phyloP scores from a whole-genome alignment of 2,888 invertebrate genomes.

The Drosophila phalerata region DNA sequence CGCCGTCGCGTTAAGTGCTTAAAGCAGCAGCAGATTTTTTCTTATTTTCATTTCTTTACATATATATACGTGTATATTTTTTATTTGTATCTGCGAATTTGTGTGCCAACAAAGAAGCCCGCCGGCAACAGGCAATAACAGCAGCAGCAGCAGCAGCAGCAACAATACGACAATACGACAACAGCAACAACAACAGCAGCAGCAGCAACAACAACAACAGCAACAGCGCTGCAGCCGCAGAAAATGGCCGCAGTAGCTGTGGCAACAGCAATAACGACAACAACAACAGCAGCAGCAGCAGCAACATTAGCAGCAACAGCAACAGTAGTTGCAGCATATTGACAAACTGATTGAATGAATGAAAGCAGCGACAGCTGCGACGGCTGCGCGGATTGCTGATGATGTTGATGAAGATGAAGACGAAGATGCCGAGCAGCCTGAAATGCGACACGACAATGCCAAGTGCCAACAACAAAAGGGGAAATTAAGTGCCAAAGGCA shows the following conservation, averaged over 20 bases:
- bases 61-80: constrained; percentile 16
- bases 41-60: constrained; percentile 32
- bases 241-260: constrained; percentile 65
- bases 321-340: constrained; percentile 22
- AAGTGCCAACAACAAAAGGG: constrained; percentile 52
- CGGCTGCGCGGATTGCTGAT: constrained; percentile 48
- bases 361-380: constrained; percentile 43
- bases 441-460: constrained; percentile 55
- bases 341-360: constrained; percentile 56
- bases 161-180: no score
- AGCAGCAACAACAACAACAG: constrained; percentile 37
- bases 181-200: constrained; percentile 20
- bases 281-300: constrained; percentile 34
- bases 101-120: constrained; percentile 50
- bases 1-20: constrained; percentile 49
- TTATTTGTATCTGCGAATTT: constrained; percentile 48
- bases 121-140: constrained; percentile 40
- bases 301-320: constrained; percentile 23
- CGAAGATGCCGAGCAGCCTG: constrained; percentile 51
- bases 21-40: constrained; percentile 28
- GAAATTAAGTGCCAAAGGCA: constrained; percentile 36
- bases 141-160: constrained; percentile 36
- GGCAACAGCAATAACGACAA: constrained; percentile 26
- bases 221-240: constrained; percentile 45
- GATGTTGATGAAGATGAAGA: constrained; percentile 54